phyloP scores from a whole-genome alignment of 64 coral and sea anemone species.

The Pocillopora verrucosa region DNA sequence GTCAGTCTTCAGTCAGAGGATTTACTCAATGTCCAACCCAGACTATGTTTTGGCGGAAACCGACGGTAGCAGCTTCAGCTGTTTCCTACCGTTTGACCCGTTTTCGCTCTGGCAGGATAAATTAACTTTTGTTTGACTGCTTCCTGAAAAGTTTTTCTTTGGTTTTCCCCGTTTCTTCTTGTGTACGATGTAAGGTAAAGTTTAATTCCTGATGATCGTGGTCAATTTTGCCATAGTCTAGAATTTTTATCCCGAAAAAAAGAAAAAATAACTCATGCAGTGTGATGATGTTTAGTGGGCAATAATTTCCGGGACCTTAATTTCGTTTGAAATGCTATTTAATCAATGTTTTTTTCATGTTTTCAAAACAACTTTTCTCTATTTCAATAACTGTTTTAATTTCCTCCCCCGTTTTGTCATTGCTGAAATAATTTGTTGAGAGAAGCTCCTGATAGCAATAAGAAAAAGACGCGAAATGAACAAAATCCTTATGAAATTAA shows the following conservation, averaged over 20 bases:
- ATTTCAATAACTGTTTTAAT: neutral
- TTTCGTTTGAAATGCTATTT: neutral
- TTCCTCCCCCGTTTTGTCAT: neutral
- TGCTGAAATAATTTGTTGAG: neutral
- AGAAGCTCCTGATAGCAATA: too few species aligned
- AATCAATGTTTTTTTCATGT: neutral
- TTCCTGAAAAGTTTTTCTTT: neutral
- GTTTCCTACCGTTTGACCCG: neutral
- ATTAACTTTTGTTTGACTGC: neutral
- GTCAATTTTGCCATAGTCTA: too few species aligned
- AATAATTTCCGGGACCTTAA: neutral
- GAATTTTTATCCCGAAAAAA: neutral
- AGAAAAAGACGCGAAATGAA: too few species aligned
- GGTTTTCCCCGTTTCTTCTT: neutral
- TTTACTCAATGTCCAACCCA: neutral
- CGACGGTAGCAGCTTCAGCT: neutral
- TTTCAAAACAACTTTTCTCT: neutral
- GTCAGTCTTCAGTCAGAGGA: neutral
- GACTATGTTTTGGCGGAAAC: conserved; percentile 6
- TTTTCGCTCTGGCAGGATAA: neutral
- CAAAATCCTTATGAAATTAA: neutral
- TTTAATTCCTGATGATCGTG: neutral
- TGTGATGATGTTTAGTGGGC: neutral
- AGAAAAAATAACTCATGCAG: neutral
- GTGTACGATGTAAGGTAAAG: neutral